Base-by-base conservation (phyloP, 1,140 invertebrate genomes). In the Hylyphantes graminicola region DNA sequence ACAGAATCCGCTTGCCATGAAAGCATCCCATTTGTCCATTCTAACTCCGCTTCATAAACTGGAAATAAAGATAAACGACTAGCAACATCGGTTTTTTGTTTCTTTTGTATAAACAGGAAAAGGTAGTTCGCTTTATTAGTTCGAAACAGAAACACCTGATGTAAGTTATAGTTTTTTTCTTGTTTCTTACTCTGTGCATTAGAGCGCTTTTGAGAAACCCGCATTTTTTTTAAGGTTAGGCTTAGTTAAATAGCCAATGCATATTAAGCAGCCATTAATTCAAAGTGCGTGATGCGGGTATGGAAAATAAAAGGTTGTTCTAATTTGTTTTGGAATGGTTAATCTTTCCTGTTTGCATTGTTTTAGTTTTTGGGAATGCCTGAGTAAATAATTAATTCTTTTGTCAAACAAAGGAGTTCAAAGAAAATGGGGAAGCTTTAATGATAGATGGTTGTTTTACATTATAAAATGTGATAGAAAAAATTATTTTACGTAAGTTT, bases 51-150 rank as follows among this genome's bases (percentile, higher is more conserved):
- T 51, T 78, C 17, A 21, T 67, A 67, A 78, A 78, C 65, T 65
- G 76, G 53, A 67, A 78, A 78, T 78, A 67, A 78, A 78, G 76
- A 78, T 67, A 78, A 78, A 78, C 64, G 76, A 78, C 64, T 78
- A 0, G 0, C 54, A 55, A 35, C 15, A 54, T 57, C 21, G 21
- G 55, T 55, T 74, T 78, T 78, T 67, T 78, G 35, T 57, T 35
- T 17, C 15, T 15, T 7, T 11, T 63, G 13, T 9, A 35, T 51
- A n/a, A 63, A 76, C 21, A 65, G 15, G 48, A 65, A 78, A 55
- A 68, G 61, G 19, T 55, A 35, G 50, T 54, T 50, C 11, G 76
- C 61, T 78, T 78, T 64, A 78, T 78, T 78, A 78, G 64, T 12
- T 78, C 54, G 76, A 54, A 78, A 67, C 76, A 10, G 53, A 67